Evolutionary conservation across 2,797 vertebrate species (phyloP), one percentile per base, ranked within the genome.

Genomic region (Rhinophrynus dorsalis): DNA sequence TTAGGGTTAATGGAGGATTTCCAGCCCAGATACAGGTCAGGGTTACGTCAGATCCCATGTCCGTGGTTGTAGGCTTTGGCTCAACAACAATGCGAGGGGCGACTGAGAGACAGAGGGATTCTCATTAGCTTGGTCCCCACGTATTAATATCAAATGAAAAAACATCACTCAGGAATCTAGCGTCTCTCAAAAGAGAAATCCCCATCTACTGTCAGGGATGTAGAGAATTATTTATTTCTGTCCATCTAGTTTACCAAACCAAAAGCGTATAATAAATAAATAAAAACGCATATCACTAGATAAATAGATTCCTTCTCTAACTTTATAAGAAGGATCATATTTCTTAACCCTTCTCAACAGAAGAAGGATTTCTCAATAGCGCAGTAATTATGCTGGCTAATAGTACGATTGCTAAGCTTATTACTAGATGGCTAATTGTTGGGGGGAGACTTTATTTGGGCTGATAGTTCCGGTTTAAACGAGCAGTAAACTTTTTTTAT

Each of bases 21-120:
- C 96, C 96, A 0, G 94, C 86, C 96, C 96, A 98, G 76, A 96
- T 94, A 63, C 96, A 98, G 64, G 95, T 97, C 17, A 98, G 77
- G 1, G 92, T 94, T 58, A 96, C 95, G 0, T 96, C 95, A 1
- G 95, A 93, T 79, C 96, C 94, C 15, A 92, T 92, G 10, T 98
- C 94, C 0, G 95, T 96, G 0, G 92, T 86, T 0, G 90, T 89
- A 0, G 95, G 95, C 9, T 93, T 89, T 6, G 96, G 96, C 76
- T 98, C 95, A 62, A 96, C 92, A 10, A 97, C 91, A 45, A 98
- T 90, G 30, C 95, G 91, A 0, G 96, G 96, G 1, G 95, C 95
- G 0, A 98, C 96, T 97, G 76, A 1, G 63, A 71, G 26, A 27
- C 18, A 27, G 20, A n/a, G 23, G 4, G 11, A 15, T 51, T 26